Conservation (phyloP, 1,140 invertebrate species). For the Samia ricini region DNA sequence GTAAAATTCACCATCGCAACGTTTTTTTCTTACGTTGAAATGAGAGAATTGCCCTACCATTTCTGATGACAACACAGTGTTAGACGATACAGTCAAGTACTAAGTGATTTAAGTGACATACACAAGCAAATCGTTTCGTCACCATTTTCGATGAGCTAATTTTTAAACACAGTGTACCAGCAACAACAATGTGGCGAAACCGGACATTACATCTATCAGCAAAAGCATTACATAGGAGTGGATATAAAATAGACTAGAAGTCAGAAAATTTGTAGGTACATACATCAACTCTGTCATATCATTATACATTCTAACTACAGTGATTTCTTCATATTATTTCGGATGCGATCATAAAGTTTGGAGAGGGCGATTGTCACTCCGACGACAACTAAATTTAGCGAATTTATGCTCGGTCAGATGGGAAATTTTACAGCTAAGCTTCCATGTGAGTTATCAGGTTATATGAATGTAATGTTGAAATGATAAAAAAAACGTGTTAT, state of each 20-base stretch:
- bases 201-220: slow-evolving; percentile 41
- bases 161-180: slow-evolving; percentile 39
- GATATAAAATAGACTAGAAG: slow-evolving; percentile 41
- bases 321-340: background rate
- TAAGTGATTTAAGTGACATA: background rate
- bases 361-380: slow-evolving; percentile 69
- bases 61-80: background rate
- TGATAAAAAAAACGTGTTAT: slow-evolving; percentile 26
- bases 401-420: slow-evolving; percentile 14
- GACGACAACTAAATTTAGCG: slow-evolving; percentile 37
- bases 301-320: background rate
- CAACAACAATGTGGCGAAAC: slow-evolving; percentile 32
- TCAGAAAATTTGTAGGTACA: background rate
- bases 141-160: slow-evolving; percentile 66
- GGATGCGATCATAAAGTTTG: slow-evolving; percentile 40
- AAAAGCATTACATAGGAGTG: slow-evolving; percentile 55
- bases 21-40: background rate
- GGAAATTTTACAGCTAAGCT: slow-evolving; percentile 52
- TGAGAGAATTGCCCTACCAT: background rate
- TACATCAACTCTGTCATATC: background rate
- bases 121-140: slow-evolving; percentile 12
- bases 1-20: background rate
- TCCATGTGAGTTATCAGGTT: slow-evolving; percentile 65
- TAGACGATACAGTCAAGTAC: background rate
- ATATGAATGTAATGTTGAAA: slow-evolving; percentile 41